A percentile compares a stretch with the other conserved stretches of the same genome.
phyloP scores from a whole-genome alignment of 1,140 invertebrate species.

The Habropoda laboriosa region DNA sequence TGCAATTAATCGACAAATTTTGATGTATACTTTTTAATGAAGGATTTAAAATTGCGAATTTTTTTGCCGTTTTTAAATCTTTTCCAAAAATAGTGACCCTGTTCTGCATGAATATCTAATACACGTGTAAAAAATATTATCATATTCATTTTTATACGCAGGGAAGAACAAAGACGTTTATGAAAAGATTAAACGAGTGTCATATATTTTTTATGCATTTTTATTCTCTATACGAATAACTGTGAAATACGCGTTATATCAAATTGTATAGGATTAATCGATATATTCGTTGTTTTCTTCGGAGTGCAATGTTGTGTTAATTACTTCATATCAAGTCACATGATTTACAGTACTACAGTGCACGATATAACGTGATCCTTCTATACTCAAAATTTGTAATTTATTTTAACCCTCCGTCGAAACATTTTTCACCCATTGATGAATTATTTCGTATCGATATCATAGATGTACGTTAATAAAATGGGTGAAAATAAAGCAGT shows the following conservation, averaged over 20 bases:
- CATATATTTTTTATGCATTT: constrained; percentile 1
- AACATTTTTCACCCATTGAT: constrained; percentile 10
- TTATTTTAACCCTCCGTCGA: not conserved
- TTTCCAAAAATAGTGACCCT: not conserved
- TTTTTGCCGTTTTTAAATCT: constrained; percentile 9
- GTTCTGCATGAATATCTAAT: not conserved
- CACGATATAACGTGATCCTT: not conserved
- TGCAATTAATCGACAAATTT: constrained; percentile 97
- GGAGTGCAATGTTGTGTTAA: no score
- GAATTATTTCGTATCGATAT: constrained; percentile 38
- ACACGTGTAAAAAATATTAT: not conserved
- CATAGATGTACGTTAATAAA: constrained; percentile 43
- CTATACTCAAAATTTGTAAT: constrained; percentile 30
- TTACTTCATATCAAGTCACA: not conserved
- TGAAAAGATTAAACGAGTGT: constrained; percentile 27
- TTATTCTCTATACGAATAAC: not conserved
- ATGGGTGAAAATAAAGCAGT: constrained; percentile 38
- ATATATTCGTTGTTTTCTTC: not conserved
- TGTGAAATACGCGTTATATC: not conserved
- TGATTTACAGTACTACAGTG: not conserved
- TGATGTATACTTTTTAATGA: constrained; percentile 80
- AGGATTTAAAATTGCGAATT: not conserved
- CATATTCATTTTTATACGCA: constrained; percentile 21
- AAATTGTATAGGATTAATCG: not conserved
- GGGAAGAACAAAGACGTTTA: not conserved